phyloP scores from a whole-genome alignment of 2,113 vertebrate genomes.

The Urocolius indicus region DNA sequence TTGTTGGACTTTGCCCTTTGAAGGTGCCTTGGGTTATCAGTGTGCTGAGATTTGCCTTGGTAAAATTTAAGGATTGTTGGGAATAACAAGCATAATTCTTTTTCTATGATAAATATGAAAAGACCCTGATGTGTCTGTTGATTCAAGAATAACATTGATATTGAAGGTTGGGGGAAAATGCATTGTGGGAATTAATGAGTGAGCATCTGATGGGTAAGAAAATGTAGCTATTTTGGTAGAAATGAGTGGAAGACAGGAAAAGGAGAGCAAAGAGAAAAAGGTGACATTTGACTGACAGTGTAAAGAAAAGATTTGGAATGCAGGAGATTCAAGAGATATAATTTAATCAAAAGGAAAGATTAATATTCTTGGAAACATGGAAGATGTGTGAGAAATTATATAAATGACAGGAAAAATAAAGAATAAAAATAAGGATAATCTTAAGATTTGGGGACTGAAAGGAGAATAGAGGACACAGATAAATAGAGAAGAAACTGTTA shows the following conservation, averaged over 20 bases:
- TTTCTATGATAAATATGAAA: too few relatives aligned
- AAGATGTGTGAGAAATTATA: not conserved
- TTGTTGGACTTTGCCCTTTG: too few relatives aligned
- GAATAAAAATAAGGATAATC: not conserved
- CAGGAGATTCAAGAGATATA: not conserved
- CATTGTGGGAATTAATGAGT: not conserved
- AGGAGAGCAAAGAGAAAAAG: not conserved
- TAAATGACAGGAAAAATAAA: not conserved
- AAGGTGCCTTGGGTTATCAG: too few relatives aligned
- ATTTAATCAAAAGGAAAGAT: conserved; percentile 13
- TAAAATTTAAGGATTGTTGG: too few relatives aligned
- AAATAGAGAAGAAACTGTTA: not conserved
- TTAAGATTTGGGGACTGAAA: not conserved
- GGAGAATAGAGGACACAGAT: not conserved
- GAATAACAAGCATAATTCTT: too few relatives aligned
- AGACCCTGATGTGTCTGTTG: too few relatives aligned
- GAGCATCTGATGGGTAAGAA: not conserved
- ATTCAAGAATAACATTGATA: not conserved
- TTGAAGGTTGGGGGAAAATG: not conserved
- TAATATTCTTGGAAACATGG: not conserved
- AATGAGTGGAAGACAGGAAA: not conserved
- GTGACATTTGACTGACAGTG: conserved; percentile 7
- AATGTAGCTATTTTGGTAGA: not conserved
- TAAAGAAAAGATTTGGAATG: conserved; percentile 24
- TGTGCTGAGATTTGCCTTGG: too few relatives aligned